Evolutionary conservation across 2,797 vertebrate species (phyloP), one percentile per base, ranked within the genome.

Genomic region (Luscinia megarhynchos): DNA sequence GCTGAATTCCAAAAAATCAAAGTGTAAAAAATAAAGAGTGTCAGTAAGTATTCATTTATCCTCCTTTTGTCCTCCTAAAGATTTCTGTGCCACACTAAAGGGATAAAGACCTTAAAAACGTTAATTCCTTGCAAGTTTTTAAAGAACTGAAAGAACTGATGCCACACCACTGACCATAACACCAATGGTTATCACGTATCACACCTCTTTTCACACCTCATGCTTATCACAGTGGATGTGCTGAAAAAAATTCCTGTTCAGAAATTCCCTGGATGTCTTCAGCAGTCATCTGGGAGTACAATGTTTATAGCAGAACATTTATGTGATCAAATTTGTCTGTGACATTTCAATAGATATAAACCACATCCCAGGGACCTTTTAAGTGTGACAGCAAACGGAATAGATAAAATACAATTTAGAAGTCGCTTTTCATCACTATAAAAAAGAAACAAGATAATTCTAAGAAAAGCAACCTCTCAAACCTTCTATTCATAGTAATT

Each of bases 301-400:
- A 1, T 3, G 3, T 13, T 64, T 78, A 58, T 3, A 67, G 61
- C 8, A 85, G 40, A 83, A 67, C 34, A 41, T 74, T 74, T 48
- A 77, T 10, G 41, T 27, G 63, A 93, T 84, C 48, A 81, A 19
- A 89, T 89, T 80, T 50, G 55, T 58, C 72, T 84, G 46, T 79
- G 53, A 79, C 45, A 27, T 84, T 84, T 78, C 84, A 86, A 36
- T 16, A 63, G 80, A 75, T 63, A 79, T 3, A 91, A 95, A 87
- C 15, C 62, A 23, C 43, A 64, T 79, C 70, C 61, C 81, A 57
- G 87, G 30, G 80, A 85, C 82, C 68, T 81, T 67, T 68, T 82
- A 81, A 84, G 62, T 40, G n/a, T 81, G 79, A 92, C 66, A 96
- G 68, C 89, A 84, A 94, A 83, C 53, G 30, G 41, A 78, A 58